These are phyloP conservation scores for Lasius fuliginosus DNA, from an alignment of 2,888 invertebrate genomes.

Conservation along the genomic window DNA sequence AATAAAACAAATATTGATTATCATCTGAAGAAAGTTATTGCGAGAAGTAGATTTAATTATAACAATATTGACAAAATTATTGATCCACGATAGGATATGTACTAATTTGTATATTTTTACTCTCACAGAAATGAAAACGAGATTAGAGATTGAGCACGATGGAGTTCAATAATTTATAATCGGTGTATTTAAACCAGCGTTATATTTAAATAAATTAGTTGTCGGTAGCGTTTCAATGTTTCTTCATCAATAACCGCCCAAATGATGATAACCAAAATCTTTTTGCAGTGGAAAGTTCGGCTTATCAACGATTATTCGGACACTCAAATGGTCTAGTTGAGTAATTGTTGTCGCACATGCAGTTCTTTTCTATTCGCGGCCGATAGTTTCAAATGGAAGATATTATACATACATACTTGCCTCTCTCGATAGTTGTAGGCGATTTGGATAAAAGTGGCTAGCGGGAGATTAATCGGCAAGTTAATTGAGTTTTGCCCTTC, in stretches of 20 bases:
- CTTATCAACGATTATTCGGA: slow-evolving; percentile 2
- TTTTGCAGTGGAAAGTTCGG: background rate
- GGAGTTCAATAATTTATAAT: slow-evolving; percentile 9
- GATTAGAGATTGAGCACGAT: too few species aligned
- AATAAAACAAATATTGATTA: too few species aligned
- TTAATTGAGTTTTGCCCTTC: slow-evolving; percentile 65
- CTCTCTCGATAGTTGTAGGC: background rate
- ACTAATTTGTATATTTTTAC: background rate
- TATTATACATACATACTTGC: slow-evolving; percentile 43
- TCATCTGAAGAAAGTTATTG: background rate
- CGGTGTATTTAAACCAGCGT: background rate
- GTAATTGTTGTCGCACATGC: slow-evolving; percentile 28
- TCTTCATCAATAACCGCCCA: background rate
- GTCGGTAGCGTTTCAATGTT: background rate
- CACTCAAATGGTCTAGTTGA: slow-evolving; percentile 40
- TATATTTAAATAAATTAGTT: slow-evolving; percentile 17
- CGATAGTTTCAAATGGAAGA: slow-evolving; percentile 64
- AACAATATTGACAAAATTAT: background rate
- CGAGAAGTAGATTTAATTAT: background rate
- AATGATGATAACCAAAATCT: background rate
- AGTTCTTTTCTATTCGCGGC: slow-evolving; percentile 32
- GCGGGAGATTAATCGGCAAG: slow-evolving; percentile 53
- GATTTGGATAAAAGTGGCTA: slow-evolving; percentile 30
- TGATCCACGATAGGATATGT: background rate
- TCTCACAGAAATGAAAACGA: background rate